These are phyloP conservation scores for Solen grandis DNA, from an alignment of 1,140 invertebrate genomes.

Conservation along the genomic window DNA sequence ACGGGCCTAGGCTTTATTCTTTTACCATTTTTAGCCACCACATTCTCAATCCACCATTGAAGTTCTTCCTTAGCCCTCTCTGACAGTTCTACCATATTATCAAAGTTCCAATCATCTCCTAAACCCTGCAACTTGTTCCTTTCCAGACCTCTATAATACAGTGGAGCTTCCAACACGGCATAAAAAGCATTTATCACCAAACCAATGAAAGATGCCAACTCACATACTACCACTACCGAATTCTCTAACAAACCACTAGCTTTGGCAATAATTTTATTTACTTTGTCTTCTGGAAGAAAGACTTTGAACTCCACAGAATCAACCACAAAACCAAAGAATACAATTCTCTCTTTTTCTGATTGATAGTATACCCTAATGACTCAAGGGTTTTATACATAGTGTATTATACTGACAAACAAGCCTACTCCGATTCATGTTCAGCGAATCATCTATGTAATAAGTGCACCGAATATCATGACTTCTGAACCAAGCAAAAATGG, in stretches of 20 bases:
- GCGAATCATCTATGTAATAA: slow-evolving; percentile 58
- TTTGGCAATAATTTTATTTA: slow-evolving; percentile 15
- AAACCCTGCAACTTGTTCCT: slow-evolving; percentile 32
- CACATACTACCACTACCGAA: slow-evolving; percentile 6
- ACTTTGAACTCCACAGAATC: slow-evolving; percentile 53
- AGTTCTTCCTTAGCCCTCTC: not conserved
- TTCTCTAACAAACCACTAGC: not conserved
- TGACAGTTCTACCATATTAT: slow-evolving; percentile 18
- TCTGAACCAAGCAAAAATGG: slow-evolving; percentile 46
- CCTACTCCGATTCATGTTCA: slow-evolving; percentile 24
- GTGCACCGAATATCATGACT: slow-evolving; percentile 22
- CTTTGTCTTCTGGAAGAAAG: slow-evolving; percentile 51
- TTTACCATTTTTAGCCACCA: slow-evolving; percentile 52
- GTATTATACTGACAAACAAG: slow-evolving; percentile 12
- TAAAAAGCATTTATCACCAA: slow-evolving; percentile 34
- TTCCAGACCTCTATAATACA: slow-evolving; percentile 47
- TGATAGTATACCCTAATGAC: slow-evolving; percentile 38
- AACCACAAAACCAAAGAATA: slow-evolving; percentile 49
- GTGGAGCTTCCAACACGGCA: slow-evolving; percentile 25
- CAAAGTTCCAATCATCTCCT: slow-evolving; percentile 31
- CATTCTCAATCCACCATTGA: too few relatives aligned
- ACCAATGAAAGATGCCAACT: slow-evolving; percentile 40
- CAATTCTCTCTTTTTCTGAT: slow-evolving; percentile 37
- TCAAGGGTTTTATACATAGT: slow-evolving; percentile 10
- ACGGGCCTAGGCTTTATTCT: not conserved